These are phyloP conservation scores for Eptesicus fuscus DNA, from an alignment of 2,113 vertebrate genomes.

Conservation along the genomic window DNA sequence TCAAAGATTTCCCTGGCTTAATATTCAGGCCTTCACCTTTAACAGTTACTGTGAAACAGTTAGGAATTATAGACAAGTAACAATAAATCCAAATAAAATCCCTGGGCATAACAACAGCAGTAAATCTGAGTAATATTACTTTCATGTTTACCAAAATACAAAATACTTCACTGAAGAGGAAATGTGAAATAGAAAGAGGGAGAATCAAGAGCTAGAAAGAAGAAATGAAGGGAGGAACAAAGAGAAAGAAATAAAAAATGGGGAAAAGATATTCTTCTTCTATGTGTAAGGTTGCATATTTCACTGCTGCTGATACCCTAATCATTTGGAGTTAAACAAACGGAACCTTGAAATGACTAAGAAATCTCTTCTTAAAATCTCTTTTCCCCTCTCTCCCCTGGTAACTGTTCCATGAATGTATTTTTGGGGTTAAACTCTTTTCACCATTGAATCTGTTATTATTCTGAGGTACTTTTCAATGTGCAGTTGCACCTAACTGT, in stretches of 20 bases:
- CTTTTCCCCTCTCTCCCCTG: neutral
- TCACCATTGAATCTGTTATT: neutral
- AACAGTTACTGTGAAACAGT: conserved; percentile 42
- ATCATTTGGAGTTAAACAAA: neutral
- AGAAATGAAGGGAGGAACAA: neutral
- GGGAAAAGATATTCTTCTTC: neutral
- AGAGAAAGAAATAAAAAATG: neutral
- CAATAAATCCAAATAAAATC: conserved; percentile 51
- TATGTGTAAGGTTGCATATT: neutral
- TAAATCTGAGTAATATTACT: conserved; percentile 51
- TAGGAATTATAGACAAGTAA: conserved; percentile 19
- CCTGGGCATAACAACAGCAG: neutral
- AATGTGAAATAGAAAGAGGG: neutral
- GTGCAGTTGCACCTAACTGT: neutral
- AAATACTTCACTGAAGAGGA: conserved; percentile 18
- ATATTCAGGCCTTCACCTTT: conserved; percentile 39
- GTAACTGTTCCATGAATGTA: neutral
- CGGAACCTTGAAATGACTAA: neutral
- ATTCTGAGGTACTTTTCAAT: neutral
- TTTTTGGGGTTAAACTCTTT: neutral
- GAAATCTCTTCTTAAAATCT: neutral
- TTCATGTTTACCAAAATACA: conserved; percentile 30
- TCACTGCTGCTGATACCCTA: neutral
- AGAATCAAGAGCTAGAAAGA: neutral
- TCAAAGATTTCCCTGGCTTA: conserved; percentile 25